Evolutionary conservation across 2,113 vertebrate genomes (phyloP).

Genomic region (Pelusios castaneus): DNA sequence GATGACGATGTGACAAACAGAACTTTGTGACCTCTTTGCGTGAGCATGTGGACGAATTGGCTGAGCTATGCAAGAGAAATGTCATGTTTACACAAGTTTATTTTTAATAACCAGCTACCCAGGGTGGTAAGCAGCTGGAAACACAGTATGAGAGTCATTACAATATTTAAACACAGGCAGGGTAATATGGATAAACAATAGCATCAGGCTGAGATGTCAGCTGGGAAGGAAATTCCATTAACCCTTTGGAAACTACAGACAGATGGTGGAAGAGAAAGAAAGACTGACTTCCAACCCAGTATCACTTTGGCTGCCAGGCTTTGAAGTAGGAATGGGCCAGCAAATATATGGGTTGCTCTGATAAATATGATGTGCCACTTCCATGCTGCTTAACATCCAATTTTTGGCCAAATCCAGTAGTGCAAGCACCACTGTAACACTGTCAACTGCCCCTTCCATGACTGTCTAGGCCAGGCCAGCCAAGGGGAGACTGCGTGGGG

Average conservation of each 20-base stretch:
- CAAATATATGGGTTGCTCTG: fast-evolving
- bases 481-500: background rate
- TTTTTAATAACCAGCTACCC: constrained; percentile 67
- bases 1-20: background rate
- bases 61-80: constrained; percentile 61
- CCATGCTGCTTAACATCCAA: background rate
- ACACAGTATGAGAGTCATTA: constrained; percentile 53
- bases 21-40: background rate
- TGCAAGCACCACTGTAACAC: background rate
- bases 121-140: constrained; percentile 68
- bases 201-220: constrained; percentile 15
- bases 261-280: background rate
- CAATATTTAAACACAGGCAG: constrained; percentile 40
- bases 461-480: background rate
- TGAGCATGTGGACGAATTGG: background rate
- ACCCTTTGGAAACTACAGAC: constrained; percentile 19
- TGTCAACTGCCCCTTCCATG: background rate
- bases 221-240: constrained; percentile 21
- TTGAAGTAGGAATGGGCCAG: background rate
- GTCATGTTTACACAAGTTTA: constrained; percentile 56
- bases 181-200: constrained; percentile 35
- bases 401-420: background rate
- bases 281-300: background rate
- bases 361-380: background rate
- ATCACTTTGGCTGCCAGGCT: background rate